phyloP scores from a whole-genome alignment of 2,797 vertebrate genomes.

The Acestrorhynchus altus region DNA sequence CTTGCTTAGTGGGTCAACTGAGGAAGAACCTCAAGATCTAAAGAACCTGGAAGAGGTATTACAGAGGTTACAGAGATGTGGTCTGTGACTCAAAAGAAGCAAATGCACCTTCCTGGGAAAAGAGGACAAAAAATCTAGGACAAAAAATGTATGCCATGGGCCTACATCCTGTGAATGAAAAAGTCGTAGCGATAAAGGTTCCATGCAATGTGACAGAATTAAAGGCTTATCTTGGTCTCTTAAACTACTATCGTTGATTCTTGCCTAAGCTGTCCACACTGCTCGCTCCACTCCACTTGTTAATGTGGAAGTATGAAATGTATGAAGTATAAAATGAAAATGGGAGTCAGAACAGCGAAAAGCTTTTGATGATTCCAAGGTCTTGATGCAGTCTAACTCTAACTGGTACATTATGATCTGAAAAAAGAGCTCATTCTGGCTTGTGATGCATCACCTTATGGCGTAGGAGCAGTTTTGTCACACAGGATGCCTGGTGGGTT shows the following conservation, averaged over 20 bases:
- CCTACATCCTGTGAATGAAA: not conserved
- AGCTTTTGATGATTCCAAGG: too few species aligned
- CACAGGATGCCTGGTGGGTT: not conserved
- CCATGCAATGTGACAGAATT: slow-evolving; percentile 5
- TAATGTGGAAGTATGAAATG: not conserved
- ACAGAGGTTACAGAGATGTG: not conserved
- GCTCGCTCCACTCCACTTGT: not conserved
- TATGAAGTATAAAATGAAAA: too few species aligned
- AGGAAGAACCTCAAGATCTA: not conserved
- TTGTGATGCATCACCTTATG: too few species aligned
- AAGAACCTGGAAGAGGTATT: not conserved
- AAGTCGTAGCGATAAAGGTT: not conserved
- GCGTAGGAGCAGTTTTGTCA: too few species aligned
- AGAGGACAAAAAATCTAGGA: not conserved
- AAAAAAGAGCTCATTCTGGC: too few species aligned
- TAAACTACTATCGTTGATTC: not conserved
- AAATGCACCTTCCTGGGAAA: slow-evolving; percentile 12
- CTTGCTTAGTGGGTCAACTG: not conserved
- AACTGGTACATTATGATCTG: too few species aligned
- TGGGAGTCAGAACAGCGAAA: too few species aligned
- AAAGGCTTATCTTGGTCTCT: slow-evolving; percentile 5
- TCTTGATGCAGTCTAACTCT: too few species aligned
- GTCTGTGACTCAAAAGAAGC: not conserved
- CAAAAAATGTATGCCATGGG: not conserved
- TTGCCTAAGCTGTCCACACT: not conserved